phyloP scores from a whole-genome alignment of 2,113 vertebrate genomes.

The Melanerpes aurifrons region DNA sequence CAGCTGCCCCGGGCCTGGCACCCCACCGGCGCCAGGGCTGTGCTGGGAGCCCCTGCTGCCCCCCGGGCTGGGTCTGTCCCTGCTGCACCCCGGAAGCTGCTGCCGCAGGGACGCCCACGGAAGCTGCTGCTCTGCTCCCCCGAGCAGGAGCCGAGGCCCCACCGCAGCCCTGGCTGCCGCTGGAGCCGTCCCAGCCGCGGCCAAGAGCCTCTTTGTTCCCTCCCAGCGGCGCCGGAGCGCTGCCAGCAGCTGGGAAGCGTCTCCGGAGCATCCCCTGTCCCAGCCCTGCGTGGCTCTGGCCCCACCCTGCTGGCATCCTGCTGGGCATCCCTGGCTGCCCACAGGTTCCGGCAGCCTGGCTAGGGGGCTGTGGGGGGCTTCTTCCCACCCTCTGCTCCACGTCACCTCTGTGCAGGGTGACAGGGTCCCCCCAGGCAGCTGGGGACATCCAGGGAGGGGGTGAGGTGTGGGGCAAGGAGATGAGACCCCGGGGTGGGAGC shows the following conservation, averaged over 20 bases:
- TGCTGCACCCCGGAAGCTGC: accelerated
- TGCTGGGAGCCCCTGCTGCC: accelerated
- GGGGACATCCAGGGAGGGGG: not conserved
- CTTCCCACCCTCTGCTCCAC: not conserved
- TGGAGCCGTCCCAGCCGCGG: slow-evolving; percentile 2
- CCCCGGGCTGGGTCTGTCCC: not conserved
- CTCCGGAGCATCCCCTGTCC: not conserved
- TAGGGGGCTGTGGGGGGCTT: accelerated
- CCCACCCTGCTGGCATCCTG: not conserved
- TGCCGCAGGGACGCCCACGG: not conserved
- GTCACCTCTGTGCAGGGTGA: not conserved
- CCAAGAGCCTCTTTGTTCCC: slow-evolving; percentile 57
- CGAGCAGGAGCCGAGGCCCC: not conserved
- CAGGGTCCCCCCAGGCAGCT: not conserved
- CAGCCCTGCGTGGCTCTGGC: accelerated
- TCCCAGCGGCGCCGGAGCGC: not conserved
- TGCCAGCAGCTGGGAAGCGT: not conserved
- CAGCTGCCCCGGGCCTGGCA: accelerated
- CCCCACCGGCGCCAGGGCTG: accelerated
- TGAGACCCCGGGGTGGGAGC: not conserved
- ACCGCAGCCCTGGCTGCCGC: not conserved
- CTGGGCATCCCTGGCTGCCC: not conserved
- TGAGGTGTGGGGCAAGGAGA: not conserved
- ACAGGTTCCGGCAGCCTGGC: accelerated
- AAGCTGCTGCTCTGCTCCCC: not conserved